Conservation (phyloP, 2,888 invertebrate species). For the Gastracanthus pulcherrimus region DNA sequence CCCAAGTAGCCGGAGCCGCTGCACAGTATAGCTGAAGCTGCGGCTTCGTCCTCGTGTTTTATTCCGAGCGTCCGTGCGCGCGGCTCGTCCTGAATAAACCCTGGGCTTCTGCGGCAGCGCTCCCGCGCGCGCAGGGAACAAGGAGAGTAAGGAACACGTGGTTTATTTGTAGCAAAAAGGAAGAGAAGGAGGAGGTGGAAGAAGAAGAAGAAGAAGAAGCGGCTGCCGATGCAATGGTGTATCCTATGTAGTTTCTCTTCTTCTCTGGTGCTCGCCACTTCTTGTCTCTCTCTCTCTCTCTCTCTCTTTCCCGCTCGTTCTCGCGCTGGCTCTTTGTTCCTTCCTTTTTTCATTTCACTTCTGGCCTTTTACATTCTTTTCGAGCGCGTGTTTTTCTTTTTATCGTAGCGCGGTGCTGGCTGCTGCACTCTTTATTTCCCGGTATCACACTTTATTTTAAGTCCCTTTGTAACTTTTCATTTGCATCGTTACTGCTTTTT, state of each 20-base stretch:
- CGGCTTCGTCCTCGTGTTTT: slow-evolving; percentile 18
- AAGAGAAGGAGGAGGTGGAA: slow-evolving; percentile 9
- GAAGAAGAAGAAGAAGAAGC: background rate
- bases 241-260: background rate
- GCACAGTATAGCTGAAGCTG: background rate
- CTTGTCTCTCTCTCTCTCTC: background rate
- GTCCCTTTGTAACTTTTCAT: background rate
- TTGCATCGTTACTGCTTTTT: background rate
- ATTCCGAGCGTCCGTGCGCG: slow-evolving; percentile 10
- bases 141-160: slow-evolving; percentile 47
- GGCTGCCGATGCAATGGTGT: background rate
- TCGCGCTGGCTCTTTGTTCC: background rate
- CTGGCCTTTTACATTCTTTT: slow-evolving; percentile 25
- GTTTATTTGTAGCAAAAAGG: slow-evolving; percentile 63
- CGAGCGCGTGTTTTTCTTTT: slow-evolving; percentile 1
- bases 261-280: background rate
- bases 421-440: background rate
- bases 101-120: background rate
- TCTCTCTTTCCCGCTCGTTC: background rate
- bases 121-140: background rate
- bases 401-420: slow-evolving; percentile 11
- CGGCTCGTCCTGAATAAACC: slow-evolving; percentile 42
- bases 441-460: background rate
- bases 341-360: slow-evolving; percentile 27
- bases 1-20: background rate